Percentiles rank a stretch among this genome's conserved stretches.
Conservation (phyloP, 2,888 invertebrate species). For the Pyrrhia umbra region DNA sequence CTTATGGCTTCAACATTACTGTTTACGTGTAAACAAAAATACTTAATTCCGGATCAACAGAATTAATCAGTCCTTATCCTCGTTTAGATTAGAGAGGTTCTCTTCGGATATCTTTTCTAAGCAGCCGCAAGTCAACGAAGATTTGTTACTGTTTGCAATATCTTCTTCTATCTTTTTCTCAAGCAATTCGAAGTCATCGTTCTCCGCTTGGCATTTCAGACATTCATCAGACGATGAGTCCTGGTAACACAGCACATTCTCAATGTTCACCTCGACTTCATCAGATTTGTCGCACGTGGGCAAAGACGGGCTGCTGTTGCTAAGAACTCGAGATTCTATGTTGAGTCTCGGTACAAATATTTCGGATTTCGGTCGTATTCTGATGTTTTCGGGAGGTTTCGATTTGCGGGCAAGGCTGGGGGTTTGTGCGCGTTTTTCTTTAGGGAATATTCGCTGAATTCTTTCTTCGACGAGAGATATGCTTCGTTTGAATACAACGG, state of each 20-base stretch:
- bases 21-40: slow-evolving; percentile 48
- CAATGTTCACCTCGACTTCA: slow-evolving; percentile 84
- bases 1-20: slow-evolving; percentile 62
- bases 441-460: slow-evolving; percentile 80
- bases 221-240: slow-evolving; percentile 87
- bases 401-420: slow-evolving; percentile 54
- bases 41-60: slow-evolving; percentile 62
- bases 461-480: slow-evolving; percentile 84
- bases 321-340: slow-evolving; percentile 73
- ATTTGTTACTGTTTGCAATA: slow-evolving; percentile 67
- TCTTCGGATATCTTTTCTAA: slow-evolving; percentile 86
- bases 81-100: slow-evolving; percentile 77
- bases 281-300: slow-evolving; percentile 68
- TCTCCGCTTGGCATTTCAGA: slow-evolving; percentile 75
- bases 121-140: slow-evolving; percentile 72
- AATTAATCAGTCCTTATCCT: slow-evolving; percentile 71
- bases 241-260: slow-evolving; percentile 82
- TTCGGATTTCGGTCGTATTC: slow-evolving; percentile 74
- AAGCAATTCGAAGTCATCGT: slow-evolving; percentile 82
- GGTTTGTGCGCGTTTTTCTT: slow-evolving; percentile 71
- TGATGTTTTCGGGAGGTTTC: slow-evolving; percentile 54
- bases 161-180: slow-evolving; percentile 84
- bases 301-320: slow-evolving; percentile 82
- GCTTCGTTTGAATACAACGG: slow-evolving; percentile 84
- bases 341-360: slow-evolving; percentile 68